Percentiles rank a stretch among this genome's conserved stretches.
Evolutionary conservation across 2,797 vertebrate species (phyloP).

Genomic region (Parotocinclus haroldoi): DNA sequence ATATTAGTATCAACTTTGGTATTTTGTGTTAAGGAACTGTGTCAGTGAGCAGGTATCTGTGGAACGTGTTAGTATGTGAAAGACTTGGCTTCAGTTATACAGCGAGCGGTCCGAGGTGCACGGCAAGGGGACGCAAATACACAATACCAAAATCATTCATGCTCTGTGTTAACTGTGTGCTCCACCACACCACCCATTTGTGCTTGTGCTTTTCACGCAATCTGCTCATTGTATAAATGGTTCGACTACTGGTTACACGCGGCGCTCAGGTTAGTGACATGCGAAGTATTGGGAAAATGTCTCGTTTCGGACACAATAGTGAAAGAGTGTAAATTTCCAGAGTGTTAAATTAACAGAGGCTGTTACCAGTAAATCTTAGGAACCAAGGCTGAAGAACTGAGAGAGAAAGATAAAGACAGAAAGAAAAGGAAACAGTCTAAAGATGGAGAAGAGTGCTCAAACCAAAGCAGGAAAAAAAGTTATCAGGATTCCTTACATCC

Average conservation of each 20-base stretch:
- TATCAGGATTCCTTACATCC: background rate
- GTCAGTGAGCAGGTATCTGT: too few relatives aligned
- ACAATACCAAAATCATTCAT: background rate
- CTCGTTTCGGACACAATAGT: constrained; percentile 8
- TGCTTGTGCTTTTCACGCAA: constrained; percentile 7
- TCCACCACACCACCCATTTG: constrained; percentile 32
- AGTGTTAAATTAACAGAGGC: constrained; percentile 12
- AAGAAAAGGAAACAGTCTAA: constrained; percentile 26
- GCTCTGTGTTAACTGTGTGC: background rate
- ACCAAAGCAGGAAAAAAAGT: constrained; percentile 21
- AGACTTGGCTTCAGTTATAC: constrained; percentile 49
- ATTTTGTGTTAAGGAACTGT: too few relatives aligned
- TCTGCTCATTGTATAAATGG: constrained; percentile 46
- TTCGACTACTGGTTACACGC: constrained; percentile 25
- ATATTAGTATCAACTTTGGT: too few relatives aligned
- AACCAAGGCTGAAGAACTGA: constrained; percentile 54
- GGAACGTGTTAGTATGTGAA: background rate
- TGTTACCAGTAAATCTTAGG: constrained; percentile 39
- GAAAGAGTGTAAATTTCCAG: background rate
- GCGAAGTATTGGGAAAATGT: constrained; percentile 22
- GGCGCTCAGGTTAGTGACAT: constrained; percentile 10
- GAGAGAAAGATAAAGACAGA: constrained; percentile 48
- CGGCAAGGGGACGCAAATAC: constrained; percentile 27
- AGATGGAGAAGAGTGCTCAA: constrained; percentile 1
- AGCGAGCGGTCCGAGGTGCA: constrained; percentile 31